These are phyloP conservation scores for Tethya wilhelma DNA, from an alignment of 37 sponge, comb jelly and placozoan species.

Conservation along the genomic window DNA sequence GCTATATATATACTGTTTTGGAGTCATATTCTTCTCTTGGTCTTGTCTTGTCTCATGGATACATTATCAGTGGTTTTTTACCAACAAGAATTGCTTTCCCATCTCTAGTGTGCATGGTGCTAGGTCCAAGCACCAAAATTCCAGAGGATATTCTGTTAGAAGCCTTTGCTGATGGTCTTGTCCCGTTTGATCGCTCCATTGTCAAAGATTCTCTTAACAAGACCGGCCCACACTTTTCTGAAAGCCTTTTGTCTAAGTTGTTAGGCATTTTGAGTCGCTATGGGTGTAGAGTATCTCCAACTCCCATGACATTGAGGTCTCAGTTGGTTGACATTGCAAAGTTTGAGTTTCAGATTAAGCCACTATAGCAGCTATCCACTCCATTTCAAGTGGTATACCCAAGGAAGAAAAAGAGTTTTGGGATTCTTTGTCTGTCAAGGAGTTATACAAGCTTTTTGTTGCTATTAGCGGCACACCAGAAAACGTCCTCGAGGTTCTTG, in stretches of 20 bases:
- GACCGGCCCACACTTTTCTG: background rate
- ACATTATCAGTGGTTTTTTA: background rate
- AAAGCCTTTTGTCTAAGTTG: background rate
- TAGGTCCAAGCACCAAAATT: background rate
- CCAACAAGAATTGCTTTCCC: background rate
- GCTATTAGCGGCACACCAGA: background rate
- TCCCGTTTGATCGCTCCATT: background rate
- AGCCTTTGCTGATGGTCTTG: background rate
- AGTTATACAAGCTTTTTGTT: background rate
- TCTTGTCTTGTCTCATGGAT: background rate
- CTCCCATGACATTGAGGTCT: background rate
- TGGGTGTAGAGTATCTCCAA: background rate
- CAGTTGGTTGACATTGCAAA: background rate
- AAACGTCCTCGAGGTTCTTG: background rate
- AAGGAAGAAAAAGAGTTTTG: background rate
- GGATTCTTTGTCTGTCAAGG: background rate
- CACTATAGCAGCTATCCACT: background rate
- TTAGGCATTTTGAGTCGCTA: background rate
- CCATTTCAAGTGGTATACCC: background rate
- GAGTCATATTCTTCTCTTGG: too few species aligned
- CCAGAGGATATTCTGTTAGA: background rate
- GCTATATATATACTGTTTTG: too few species aligned
- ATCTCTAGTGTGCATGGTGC: background rate
- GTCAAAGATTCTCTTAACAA: background rate
- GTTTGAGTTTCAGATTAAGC: background rate